Percentiles rank a stretch among this genome's conserved stretches.
These are phyloP conservation scores for Brachionus koreanus DNA, from an alignment of 1,140 invertebrate species.

Conservation along the genomic window DNA sequence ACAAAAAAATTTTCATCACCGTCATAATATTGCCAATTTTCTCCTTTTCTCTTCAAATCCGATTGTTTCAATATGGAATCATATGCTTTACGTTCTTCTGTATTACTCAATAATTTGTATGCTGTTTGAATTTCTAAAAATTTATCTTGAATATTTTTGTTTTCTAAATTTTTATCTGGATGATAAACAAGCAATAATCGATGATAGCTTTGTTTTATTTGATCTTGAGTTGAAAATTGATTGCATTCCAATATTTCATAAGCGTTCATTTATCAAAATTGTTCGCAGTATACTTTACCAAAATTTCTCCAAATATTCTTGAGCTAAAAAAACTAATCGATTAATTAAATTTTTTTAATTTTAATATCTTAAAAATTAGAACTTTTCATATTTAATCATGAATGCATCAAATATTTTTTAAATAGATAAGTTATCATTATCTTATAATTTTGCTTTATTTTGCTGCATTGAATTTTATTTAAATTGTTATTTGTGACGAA, in stretches of 20 bases:
- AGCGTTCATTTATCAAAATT: conserved; percentile 23
- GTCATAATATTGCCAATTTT: not conserved
- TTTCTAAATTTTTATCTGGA: conserved; percentile 7
- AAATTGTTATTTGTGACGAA: no score
- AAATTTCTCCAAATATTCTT: no score
- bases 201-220: conserved; percentile 33
- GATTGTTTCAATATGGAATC: not conserved
- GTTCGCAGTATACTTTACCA: no score
- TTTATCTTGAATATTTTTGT: not conserved
- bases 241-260: conserved; percentile 32
- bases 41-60: not conserved
- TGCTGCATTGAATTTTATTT: no score
- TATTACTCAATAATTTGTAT: conserved; percentile 8
- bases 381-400: no score
- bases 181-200: not conserved
- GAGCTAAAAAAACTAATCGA: no score
- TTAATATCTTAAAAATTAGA: no score
- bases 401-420: no score
- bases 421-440: no score
- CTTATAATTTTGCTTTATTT: no score
- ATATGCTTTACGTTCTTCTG: not conserved
- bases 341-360: no score
- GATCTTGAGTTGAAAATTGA: not conserved
- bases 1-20: not conserved
- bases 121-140: conserved; percentile 11